Evolutionary conservation across 1,140 invertebrate species (phyloP).

Genomic region (Gryon sp.): DNA sequence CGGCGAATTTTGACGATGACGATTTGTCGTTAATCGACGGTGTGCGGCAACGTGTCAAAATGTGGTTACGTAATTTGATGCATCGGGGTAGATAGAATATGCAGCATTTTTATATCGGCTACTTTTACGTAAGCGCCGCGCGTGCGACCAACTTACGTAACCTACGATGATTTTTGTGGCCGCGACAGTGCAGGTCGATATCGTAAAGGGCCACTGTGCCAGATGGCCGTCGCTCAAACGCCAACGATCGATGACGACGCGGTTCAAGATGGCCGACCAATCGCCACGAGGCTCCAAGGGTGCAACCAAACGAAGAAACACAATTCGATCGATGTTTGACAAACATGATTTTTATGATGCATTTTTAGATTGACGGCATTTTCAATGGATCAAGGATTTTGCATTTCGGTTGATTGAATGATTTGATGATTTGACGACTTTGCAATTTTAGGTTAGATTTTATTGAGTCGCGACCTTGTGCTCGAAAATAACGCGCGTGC

Average conservation of each 20-base stretch:
- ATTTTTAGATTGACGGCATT: not conserved
- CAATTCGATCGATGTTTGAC: too few species aligned
- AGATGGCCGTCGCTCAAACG: conserved; percentile 71
- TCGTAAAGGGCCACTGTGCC: conserved; percentile 55
- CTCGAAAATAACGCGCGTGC: conserved; percentile 12
- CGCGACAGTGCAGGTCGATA: conserved; percentile 70
- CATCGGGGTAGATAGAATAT: too few species aligned
- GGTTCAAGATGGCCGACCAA: conserved; percentile 74
- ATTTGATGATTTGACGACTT: too few species aligned
- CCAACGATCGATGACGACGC: conserved; percentile 75
- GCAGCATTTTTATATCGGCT: too few species aligned
- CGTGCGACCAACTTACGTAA: conserved; percentile 53
- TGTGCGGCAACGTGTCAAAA: conserved; percentile 14
- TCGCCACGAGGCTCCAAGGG: conserved; percentile 53
- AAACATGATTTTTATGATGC: too few species aligned
- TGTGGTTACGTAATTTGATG: conserved; percentile 37
- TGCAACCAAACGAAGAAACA: too few species aligned
- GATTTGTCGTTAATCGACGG: too few species aligned
- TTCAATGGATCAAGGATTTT: too few species aligned
- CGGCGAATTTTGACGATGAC: conserved; percentile 3
- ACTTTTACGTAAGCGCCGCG: conserved; percentile 39
- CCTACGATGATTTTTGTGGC: conserved; percentile 42
- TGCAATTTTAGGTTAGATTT: conserved; percentile 12
- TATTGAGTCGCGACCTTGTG: conserved; percentile 4
- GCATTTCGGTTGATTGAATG: too few species aligned